These are phyloP conservation scores for Vireo griseus DNA, from an alignment of 2,797 vertebrate species.

Conservation along the genomic window DNA sequence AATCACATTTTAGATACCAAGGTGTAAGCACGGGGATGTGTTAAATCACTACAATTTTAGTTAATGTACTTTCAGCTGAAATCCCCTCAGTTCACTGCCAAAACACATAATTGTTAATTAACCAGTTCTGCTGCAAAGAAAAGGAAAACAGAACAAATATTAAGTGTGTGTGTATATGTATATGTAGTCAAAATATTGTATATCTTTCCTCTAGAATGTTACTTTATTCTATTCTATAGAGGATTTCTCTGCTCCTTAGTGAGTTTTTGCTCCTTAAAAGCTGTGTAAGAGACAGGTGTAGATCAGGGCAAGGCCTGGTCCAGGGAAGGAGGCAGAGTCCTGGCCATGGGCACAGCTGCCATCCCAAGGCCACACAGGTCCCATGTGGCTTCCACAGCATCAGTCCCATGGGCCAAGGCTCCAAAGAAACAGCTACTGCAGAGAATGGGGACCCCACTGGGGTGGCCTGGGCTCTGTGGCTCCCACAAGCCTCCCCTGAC, in stretches of 20 bases:
- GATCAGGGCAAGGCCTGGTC: not conserved
- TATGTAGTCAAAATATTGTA: not conserved
- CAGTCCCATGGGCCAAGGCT: accelerated
- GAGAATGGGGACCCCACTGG: too few species aligned
- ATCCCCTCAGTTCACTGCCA: not conserved
- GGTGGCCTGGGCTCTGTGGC: not conserved
- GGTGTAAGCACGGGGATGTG: not conserved
- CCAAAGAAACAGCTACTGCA: not conserved
- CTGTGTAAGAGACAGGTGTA: not conserved
- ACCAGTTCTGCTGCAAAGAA: not conserved
- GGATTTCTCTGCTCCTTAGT: not conserved
- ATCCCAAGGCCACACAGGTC: accelerated
- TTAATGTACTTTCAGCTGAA: not conserved
- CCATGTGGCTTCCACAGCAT: accelerated
- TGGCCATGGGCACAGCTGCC: not conserved
- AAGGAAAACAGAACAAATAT: not conserved
- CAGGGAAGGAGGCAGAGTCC: not conserved
- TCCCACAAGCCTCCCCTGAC: not conserved
- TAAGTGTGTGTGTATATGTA: not conserved
- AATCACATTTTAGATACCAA: not conserved
- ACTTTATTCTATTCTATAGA: not conserved
- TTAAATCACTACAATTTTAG: not conserved
- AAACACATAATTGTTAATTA: not conserved
- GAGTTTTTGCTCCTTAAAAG: not conserved
- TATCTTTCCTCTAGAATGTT: not conserved